Evolutionary conservation across 2,113 vertebrate genomes (phyloP).

Genomic region (Columba livia): DNA sequence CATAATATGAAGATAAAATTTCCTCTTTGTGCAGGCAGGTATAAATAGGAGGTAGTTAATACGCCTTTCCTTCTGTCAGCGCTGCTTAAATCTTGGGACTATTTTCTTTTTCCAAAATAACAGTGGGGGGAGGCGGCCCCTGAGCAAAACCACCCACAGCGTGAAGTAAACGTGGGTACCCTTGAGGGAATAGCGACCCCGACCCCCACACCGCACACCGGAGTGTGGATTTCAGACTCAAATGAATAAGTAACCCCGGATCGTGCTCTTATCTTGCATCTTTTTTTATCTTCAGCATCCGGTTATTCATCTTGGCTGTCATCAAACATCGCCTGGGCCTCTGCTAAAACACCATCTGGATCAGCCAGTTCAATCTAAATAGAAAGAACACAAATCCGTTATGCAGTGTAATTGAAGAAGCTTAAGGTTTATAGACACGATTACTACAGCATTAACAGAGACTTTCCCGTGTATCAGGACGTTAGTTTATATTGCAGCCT

Average conservation of each 20-base stretch:
- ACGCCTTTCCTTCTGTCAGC: not conserved
- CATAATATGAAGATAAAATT: not conserved
- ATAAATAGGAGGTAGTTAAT: not conserved
- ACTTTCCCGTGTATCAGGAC: not conserved
- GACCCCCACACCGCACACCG: rapidly evolving
- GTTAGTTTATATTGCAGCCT: not conserved
- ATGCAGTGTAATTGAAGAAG: not conserved
- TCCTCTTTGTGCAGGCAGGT: not conserved
- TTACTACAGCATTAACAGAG: not conserved
- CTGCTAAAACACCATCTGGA: constrained; percentile 73
- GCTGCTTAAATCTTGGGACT: not conserved
- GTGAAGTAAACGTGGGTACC: not conserved
- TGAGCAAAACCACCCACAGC: not conserved
- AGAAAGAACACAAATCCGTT: not conserved
- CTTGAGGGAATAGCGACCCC: not conserved
- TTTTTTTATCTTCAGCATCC: not conserved
- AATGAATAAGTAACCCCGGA: not conserved
- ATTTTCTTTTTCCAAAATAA: not conserved
- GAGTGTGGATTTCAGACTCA: not conserved
- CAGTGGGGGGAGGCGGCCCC: too few species aligned
- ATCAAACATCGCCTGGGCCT: constrained; percentile 55
- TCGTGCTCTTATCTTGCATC: not conserved
- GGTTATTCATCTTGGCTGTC: not conserved
- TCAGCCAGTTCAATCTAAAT: constrained; percentile 82
- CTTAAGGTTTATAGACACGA: not conserved